Base-by-base conservation (phyloP, 2,888 invertebrate species). In the Drosophila mercatorum region DNA sequence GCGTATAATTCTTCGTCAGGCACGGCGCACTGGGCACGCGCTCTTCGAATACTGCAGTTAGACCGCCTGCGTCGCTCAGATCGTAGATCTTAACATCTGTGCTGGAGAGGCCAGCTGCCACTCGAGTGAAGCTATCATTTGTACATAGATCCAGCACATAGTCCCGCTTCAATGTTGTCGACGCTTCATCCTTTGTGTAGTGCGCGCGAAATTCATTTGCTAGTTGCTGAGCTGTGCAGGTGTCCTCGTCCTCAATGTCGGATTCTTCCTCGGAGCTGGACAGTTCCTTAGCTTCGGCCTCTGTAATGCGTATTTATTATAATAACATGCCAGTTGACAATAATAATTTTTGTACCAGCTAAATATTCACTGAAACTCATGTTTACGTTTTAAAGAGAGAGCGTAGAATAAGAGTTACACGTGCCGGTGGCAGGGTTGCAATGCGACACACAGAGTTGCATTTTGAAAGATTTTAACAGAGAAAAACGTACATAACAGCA, bases 91-190 rank as follows among this genome's bases (percentile, higher is more conserved):
- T 91, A 31, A 94, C 94, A 0, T 91, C 88, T 47, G 93, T 91
- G 85, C 94, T 93, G 0, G 95, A 94, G 26, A 94, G 86, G 0
- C 94, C 94, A 1, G 94, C 91, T 14, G 93, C 94, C 40, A 95
- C 81, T 71, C 93, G 93, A 88, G 93, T 92, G 56, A 90, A 92
- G 43, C 79, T 71, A 38, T 82, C 94, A 60, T 94, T 94, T 4
- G 94, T 94, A 78, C 94, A 93, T 73, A 96, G 87, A 64, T 94
- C 94, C 51, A 95, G 93, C 58, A 96, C 93, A 83, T 95, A 96
- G 4, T 94, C 94, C 68, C 94, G 94, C 38, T 94, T 93, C 0
- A 93, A 79, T 0, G 94, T 93, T 40, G 95, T 93, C 0, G 93
- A 92, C 56, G 94, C 94, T 92, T 96, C 95, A 41, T 91, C 87